phyloP scores from a whole-genome alignment of 2,797 vertebrate genomes.

The Ctenochaetus hawaiiensis region DNA sequence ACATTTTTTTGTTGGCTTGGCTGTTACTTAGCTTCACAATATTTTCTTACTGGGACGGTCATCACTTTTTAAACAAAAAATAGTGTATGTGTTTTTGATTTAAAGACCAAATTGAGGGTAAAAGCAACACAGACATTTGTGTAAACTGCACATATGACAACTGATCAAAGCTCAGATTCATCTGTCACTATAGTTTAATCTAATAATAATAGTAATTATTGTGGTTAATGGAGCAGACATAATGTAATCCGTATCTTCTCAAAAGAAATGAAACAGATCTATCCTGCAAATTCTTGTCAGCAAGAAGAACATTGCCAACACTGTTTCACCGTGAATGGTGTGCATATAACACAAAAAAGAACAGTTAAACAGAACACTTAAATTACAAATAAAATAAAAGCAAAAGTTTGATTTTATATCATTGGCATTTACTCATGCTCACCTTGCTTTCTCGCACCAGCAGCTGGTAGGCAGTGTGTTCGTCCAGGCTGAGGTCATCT shows the following conservation, averaged over 20 bases:
- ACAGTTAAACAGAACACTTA: too few relatives aligned
- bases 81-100: too few relatives aligned
- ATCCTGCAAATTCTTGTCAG: not conserved
- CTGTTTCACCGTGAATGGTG: not conserved
- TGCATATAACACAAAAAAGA: not conserved
- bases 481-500: constrained; percentile 93
- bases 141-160: not conserved
- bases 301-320: not conserved
- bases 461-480: constrained; percentile 87
- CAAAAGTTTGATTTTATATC: not conserved
- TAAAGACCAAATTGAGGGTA: not conserved
- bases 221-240: not conserved
- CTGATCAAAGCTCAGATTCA: constrained; percentile 5
- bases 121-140: not conserved
- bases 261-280: not conserved
- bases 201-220: not conserved
- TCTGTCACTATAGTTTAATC: not conserved
- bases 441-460: constrained; percentile 89
- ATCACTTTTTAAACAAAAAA: not conserved
- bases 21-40: not conserved
- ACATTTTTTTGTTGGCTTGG: not conserved
- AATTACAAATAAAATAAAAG: not conserved
- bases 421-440: constrained; percentile 6
- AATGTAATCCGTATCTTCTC: not conserved
- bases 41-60: not conserved